These are phyloP conservation scores for Seriola quinqueradiata DNA, from an alignment of 2,113 vertebrate species.

Conservation along the genomic window DNA sequence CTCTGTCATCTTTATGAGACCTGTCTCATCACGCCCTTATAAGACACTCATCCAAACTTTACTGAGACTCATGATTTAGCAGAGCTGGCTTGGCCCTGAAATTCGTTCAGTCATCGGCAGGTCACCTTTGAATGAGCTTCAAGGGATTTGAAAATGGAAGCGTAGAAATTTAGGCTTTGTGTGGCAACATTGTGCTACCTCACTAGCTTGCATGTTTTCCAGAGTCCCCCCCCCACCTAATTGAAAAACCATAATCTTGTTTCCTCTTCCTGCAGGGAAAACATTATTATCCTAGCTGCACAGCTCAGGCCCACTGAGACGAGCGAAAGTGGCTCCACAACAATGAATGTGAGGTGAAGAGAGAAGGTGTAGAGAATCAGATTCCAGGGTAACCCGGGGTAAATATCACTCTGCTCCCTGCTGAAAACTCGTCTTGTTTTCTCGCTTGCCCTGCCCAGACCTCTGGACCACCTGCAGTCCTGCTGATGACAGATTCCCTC, in stretches of 20 bases:
- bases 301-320: constrained; percentile 58
- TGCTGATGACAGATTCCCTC: constrained; percentile 78
- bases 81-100: constrained; percentile 59
- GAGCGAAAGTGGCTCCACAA: constrained; percentile 57
- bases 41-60: constrained; percentile 82
- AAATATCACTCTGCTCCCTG: constrained; percentile 63
- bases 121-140: constrained; percentile 76
- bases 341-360: constrained; percentile 66
- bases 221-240: constrained; percentile 8
- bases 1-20: constrained; percentile 80
- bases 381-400: constrained; percentile 66
- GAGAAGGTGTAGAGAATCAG: constrained; percentile 70
- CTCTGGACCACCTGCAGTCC: constrained; percentile 78
- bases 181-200: constrained; percentile 20
- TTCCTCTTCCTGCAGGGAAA: constrained; percentile 50
- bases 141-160: constrained; percentile 38
- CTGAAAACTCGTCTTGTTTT: constrained; percentile 74
- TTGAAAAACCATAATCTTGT: constrained; percentile 62
- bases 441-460: constrained; percentile 56
- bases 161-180: constrained; percentile 12
- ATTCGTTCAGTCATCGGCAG: constrained; percentile 57
- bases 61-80: constrained; percentile 77
- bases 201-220: constrained; percentile 41
- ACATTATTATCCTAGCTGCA: constrained; percentile 49
- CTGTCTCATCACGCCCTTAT: constrained; percentile 82